phyloP scores from a whole-genome alignment of 1,140 invertebrate species.

The Tenebrio molitor region DNA sequence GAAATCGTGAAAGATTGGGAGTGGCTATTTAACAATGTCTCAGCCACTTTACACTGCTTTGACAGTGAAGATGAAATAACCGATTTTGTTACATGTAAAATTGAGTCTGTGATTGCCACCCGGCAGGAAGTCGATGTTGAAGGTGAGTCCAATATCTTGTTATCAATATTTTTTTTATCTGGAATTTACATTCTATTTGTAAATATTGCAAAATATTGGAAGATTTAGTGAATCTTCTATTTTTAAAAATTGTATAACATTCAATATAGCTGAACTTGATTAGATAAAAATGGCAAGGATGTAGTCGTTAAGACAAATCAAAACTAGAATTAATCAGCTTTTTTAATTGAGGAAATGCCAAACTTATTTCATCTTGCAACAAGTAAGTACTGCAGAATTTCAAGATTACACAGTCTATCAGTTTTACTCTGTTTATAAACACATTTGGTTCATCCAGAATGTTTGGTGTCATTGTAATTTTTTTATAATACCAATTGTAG shows the following conservation, averaged over 20 bases:
- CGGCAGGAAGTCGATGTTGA: conserved; percentile 68
- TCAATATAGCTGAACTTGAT: no score
- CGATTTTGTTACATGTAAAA: conserved; percentile 96
- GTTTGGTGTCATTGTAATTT: conserved; percentile 11
- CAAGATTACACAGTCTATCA: no score
- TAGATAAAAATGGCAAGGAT: no score
- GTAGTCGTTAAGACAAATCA: no score
- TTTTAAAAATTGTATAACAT: no score
- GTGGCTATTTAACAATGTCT: conserved; percentile 92
- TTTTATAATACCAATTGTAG: background rate
- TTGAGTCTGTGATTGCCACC: conserved; percentile 90
- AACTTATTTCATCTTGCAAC: background rate
- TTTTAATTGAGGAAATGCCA: no score
- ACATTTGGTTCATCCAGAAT: conserved; percentile 3
- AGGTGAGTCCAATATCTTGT: conserved; percentile 56
- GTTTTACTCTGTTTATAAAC: conserved; percentile 1
- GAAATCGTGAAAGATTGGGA: conserved; percentile 95
- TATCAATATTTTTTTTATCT: conserved; percentile 25
- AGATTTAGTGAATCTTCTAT: background rate
- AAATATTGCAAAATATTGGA: conserved; percentile 3
- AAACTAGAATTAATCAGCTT: no score
- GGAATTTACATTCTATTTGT: background rate
- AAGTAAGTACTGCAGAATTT: no score
- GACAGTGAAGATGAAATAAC: conserved; percentile 95
- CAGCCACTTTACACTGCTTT: conserved; percentile 89